Evolutionary conservation across 2,888 invertebrate species (phyloP), one percentile per base, ranked within the genome.

Genomic region (Agonopterix arenella): DNA sequence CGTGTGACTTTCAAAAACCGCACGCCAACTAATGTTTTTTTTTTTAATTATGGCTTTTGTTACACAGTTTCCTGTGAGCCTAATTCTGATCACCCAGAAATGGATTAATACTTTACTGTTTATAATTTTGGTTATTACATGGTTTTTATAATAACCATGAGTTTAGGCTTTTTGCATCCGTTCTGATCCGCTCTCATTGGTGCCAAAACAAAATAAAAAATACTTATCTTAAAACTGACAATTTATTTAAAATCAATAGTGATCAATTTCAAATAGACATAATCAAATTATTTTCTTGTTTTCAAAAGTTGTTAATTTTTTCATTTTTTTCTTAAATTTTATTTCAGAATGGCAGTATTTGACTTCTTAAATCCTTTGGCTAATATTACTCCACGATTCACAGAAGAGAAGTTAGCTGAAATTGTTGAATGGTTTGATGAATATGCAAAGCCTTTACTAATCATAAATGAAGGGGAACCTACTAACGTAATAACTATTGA

Each of bases 401-500:
- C 70, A 11, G 74, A 80, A 61, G 77, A 82, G 53, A 72, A 85
- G 56, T 48, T 84, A 47, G 48, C 56, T 42, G 70, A 76, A 53
- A 74, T 83, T 1, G 52, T 60, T 36, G 60, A 72, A 45, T 86
- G 77, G 79, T 88, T 84, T 63, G 77, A 82, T 50, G 64, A 59
- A 47, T 72, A 71, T 42, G 61, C 82, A 40, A 71, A 80, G 52
- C 76, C 80, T 9, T 52, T 70, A 28, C 54, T 80, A 45, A 56
- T 59, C 44, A 70, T 76, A 58, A 65, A 80, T 48, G 73, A 80
- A 16, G 71, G 64, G 13, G 70, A 68, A 61, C 72, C 75, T 8
- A 68, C 66, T 49, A 66, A 77, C 53, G 77, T 77, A 62, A 70
- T 86, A 64, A 76, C 76, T 49, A 68, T 85, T 59, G 78, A 82